A percentile compares a stretch with the other conserved stretches of the same genome.
phyloP scores from a whole-genome alignment of 1,140 invertebrate species.

The Ceratosolen fusciceps region DNA sequence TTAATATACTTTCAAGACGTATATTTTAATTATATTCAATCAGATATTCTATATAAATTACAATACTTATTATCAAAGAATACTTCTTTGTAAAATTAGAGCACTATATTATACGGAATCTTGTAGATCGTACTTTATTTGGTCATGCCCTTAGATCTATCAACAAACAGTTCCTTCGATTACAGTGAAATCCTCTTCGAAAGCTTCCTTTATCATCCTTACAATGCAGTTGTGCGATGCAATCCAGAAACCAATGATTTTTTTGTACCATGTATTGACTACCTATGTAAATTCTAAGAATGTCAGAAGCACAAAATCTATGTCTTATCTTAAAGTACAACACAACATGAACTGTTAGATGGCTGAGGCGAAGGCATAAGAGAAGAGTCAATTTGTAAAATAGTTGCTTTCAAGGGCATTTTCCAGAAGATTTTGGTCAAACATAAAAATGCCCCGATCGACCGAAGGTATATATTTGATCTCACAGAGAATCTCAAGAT shows the following conservation, averaged over 20 bases:
- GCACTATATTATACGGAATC: not conserved
- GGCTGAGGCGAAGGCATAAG: too few species aligned
- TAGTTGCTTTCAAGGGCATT: not conserved
- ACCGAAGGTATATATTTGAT: not conserved
- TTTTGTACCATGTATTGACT: not conserved
- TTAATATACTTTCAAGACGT: not conserved
- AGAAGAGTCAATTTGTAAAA: not conserved
- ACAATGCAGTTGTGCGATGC: not conserved
- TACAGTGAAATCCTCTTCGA: not conserved
- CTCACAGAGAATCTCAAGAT: not conserved
- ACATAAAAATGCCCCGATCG: not conserved
- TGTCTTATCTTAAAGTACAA: not conserved
- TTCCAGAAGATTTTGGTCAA: not conserved
- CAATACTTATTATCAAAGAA: not conserved
- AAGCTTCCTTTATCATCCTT: not conserved
- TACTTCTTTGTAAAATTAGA: slow-evolving; percentile 7
- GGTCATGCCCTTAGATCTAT: not conserved
- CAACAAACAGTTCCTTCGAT: not conserved
- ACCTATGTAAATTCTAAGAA: not conserved
- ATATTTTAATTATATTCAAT: slow-evolving; percentile 12
- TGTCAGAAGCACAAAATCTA: not conserved
- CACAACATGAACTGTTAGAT: not conserved
- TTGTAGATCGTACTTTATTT: not conserved
- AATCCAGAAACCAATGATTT: not conserved
- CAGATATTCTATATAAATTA: not conserved